Conservation (phyloP, 2,888 invertebrate genomes). For the Thecophora atra region DNA sequence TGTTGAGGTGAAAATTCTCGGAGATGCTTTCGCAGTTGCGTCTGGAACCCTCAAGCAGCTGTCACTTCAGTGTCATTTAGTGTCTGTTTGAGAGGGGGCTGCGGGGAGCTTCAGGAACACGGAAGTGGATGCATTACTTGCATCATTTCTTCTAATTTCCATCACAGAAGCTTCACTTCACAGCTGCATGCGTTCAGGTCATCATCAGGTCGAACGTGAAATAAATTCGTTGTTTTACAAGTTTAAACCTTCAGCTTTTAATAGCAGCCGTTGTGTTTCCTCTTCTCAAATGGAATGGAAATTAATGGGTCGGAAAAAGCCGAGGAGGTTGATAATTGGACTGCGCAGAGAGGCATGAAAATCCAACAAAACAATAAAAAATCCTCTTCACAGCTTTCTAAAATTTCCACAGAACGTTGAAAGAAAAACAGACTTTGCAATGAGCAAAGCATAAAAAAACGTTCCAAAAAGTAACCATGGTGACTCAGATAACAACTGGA, state of each 20-base stretch:
- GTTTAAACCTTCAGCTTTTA: no score
- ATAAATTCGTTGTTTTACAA: no score
- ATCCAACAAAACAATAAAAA: not conserved
- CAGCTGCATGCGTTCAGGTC: not conserved
- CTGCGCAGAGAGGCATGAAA: not conserved
- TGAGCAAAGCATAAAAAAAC: no score
- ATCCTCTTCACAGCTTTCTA: no score
- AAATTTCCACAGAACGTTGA: no score
- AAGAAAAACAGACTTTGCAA: no score
- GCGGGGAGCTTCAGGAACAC: no score
- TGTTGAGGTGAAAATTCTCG: conserved; percentile 12
- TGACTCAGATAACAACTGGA: no score
- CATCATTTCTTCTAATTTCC: not conserved
- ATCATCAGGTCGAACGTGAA: not conserved
- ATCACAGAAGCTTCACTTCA: not conserved
- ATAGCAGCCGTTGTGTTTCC: not conserved
- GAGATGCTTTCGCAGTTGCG: not conserved
- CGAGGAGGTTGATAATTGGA: conserved; percentile 54
- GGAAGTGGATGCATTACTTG: not conserved
- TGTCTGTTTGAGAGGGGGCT: not conserved
- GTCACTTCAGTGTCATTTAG: conserved; percentile 17
- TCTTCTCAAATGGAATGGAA: conserved; percentile 43
- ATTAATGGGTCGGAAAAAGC: conserved; percentile 61
- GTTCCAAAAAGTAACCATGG: no score
- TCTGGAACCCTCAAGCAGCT: conserved; percentile 11